A percentile compares a stretch with the other conserved stretches of the same genome.
Conservation (phyloP, 2,888 invertebrate species). For the Cheilosia urbana region DNA sequence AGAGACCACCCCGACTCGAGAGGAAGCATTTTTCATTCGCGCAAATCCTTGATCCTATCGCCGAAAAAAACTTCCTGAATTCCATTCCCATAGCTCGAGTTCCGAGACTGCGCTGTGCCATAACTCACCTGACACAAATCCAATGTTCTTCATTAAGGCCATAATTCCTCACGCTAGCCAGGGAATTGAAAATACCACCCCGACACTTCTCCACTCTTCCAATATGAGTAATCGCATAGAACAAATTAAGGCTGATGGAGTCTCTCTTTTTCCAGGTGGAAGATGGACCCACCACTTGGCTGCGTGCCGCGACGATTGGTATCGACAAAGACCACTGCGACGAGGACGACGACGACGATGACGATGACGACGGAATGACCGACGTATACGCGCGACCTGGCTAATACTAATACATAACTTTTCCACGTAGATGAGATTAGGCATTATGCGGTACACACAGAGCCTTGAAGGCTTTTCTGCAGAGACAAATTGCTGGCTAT, state of each 20-base stretch:
- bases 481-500: constrained; percentile 73
- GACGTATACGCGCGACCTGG: constrained; percentile 39
- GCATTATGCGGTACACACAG: constrained; percentile 62
- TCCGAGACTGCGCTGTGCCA: constrained; percentile 27
- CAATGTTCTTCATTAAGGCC: constrained; percentile 72
- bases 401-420: constrained; percentile 72
- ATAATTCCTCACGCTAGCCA: constrained; percentile 44
- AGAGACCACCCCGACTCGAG: constrained; percentile 56
- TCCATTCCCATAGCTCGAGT: constrained; percentile 33
- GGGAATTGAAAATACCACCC: constrained; percentile 60
- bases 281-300: constrained; percentile 65
- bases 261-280: constrained; percentile 20
- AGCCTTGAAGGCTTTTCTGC: constrained; percentile 57
- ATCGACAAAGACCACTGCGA: constrained; percentile 38
- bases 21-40: constrained; percentile 54
- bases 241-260: constrained; percentile 69
- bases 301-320: constrained; percentile 27
- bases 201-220: constrained; percentile 50
- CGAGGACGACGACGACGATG: constrained; percentile 32
- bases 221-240: constrained; percentile 70
- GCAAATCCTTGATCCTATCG: constrained; percentile 60
- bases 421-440: constrained; percentile 75
- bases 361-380: constrained; percentile 21
- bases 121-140: constrained; percentile 74
- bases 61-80: constrained; percentile 56